Percentiles rank a stretch among this genome's conserved stretches.
Evolutionary conservation across 2,797 vertebrate species (phyloP).

Genomic region (Macrochelys suwanniensis): DNA sequence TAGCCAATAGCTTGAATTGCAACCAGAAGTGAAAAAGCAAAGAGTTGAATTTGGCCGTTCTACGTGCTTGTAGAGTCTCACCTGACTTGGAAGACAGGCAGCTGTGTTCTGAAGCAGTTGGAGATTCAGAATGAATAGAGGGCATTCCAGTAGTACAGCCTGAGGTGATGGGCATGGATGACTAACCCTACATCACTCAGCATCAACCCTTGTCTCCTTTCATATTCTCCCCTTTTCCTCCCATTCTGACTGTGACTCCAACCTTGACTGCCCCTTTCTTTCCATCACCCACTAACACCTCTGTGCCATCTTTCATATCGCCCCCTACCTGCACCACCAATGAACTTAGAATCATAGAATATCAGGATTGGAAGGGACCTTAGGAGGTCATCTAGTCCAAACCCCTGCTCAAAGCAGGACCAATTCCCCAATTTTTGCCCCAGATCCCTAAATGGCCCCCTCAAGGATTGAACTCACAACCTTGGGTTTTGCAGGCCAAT

Average conservation of each 20-base stretch:
- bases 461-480: too few species aligned
- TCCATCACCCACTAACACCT: accelerated
- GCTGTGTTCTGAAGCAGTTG: neutral
- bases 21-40: neutral
- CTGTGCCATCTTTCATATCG: neutral
- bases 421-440: too few species aligned
- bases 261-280: neutral
- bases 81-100: neutral
- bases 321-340: neutral
- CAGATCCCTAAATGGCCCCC: too few species aligned
- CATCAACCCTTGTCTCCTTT: neutral
- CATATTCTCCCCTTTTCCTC: neutral
- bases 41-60: neutral
- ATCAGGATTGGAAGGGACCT: too few species aligned
- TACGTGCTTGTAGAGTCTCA: neutral
- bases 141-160: neutral
- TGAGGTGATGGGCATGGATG: neutral
- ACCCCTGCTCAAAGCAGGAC: too few species aligned
- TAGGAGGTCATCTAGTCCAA: too few species aligned
- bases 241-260: accelerated
- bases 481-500: too few species aligned
- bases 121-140: neutral
- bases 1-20: neutral
- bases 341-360: neutral
- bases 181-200: accelerated